Base-by-base conservation (phyloP, 2,888 invertebrate species). In the Dasypolia templi region DNA sequence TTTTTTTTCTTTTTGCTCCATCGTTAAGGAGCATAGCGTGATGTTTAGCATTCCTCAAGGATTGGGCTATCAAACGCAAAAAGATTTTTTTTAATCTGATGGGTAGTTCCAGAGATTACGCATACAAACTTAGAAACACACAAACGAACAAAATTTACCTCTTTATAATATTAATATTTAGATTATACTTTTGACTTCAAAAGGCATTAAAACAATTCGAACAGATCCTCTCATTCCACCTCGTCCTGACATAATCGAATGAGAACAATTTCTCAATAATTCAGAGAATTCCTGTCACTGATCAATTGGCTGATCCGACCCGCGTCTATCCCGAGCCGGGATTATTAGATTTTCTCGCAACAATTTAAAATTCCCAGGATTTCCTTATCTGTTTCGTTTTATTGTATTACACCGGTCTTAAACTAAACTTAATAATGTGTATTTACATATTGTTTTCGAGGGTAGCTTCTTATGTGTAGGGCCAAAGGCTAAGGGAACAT, bases 311-410 rank as follows among this genome's bases (percentile, higher is more conserved):
- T 91, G 91, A 90, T 89, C 88, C 88, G 81, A 88, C 78, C 87
- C 88, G 83, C 87, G 79, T 83, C 79, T 86, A 75, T 68, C 81
- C 79, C 75, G 81, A 82, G 77, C 85, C 71, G 81, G 79, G 89
- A 91, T 92, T 93, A 92, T 93, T 92, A 90, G 89, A 92, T 93
- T 92, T 89, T 78, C 88, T 87, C 87, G 85, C 83, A 89, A 90
- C 87, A 89, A 90, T 91, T 92, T 88, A 83, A 89, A 89, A 87
- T 86, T 84, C 77, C 70, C 74, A 65, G 82, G 84, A 85, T 89
- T 82, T 84, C 83, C 86, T 86, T 84, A 77, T 85, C 87, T 83
- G 80, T 86, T 83, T 77, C 78, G 67, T 81, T 87, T 87, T 87
- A 87, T 87, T 87, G 78, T 85, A 80, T 87, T 87, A 82, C 65